A percentile compares a stretch with the other conserved stretches of the same genome.
These are phyloP conservation scores for Lordiphosa fenestrarum DNA, from an alignment of 2,888 invertebrate species.

Conservation along the genomic window DNA sequence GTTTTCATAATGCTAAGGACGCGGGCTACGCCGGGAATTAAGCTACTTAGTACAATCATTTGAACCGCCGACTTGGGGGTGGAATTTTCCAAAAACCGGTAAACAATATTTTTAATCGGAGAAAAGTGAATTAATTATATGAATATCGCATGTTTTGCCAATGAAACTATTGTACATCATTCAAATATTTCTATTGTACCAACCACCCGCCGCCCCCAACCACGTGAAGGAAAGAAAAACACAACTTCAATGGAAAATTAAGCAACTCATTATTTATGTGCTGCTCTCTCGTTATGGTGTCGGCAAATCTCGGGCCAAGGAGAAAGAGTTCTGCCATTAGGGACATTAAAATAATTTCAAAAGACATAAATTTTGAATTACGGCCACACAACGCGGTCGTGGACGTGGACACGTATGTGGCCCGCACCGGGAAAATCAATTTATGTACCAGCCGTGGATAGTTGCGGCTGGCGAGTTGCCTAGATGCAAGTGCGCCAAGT, in stretches of 20 bases:
- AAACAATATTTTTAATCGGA: no score
- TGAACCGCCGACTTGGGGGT: no score
- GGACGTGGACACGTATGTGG: constrained; percentile 22
- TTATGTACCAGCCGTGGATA: constrained; percentile 25
- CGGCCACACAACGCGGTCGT: constrained; percentile 58
- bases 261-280: constrained; percentile 57
- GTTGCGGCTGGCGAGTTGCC: background rate
- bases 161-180: no score
- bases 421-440: constrained; percentile 53
- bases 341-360: constrained; percentile 72
- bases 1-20: no score
- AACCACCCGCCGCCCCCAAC: background rate
- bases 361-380: constrained; percentile 74
- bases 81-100: no score
- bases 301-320: constrained; percentile 17
- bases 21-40: no score
- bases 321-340: constrained; percentile 56
- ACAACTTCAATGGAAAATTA: constrained; percentile 44
- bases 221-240: background rate
- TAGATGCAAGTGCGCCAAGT: constrained; percentile 41
- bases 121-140: no score
- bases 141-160: no score
- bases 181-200: background rate
- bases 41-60: no score
- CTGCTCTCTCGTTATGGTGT: constrained; percentile 14